phyloP scores from a whole-genome alignment of 1,140 invertebrate genomes.

The Drosophila ambigua region DNA sequence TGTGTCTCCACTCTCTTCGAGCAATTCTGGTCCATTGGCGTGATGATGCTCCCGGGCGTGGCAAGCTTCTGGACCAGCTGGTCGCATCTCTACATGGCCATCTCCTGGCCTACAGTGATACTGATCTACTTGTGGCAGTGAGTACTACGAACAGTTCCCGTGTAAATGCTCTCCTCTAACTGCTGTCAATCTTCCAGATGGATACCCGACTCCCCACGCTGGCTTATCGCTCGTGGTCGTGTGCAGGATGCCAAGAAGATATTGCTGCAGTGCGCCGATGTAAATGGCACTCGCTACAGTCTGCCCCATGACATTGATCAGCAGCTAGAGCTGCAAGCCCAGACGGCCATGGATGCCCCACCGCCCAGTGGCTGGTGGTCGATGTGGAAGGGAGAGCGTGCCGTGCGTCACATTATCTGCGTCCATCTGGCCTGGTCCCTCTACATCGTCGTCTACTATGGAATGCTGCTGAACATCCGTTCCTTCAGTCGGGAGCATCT shows the following conservation, averaged over 20 bases:
- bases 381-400: conserved; percentile 78
- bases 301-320: conserved; percentile 81
- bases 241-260: conserved; percentile 90
- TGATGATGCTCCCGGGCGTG: conserved; percentile 83
- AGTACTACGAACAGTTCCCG: conserved; percentile 30
- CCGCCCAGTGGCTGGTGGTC: conserved; percentile 81
- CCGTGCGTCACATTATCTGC: conserved; percentile 74
- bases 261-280: conserved; percentile 88
- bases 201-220: conserved; percentile 93
- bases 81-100: conserved; percentile 84
- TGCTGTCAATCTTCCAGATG: conserved; percentile 43
- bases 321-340: conserved; percentile 80
- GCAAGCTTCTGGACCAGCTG: conserved; percentile 83
- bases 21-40: conserved; percentile 84
- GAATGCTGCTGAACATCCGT: conserved; percentile 83
- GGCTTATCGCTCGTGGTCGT: conserved; percentile 90
- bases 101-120: conserved; percentile 83
- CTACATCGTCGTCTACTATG: conserved; percentile 84
- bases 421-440: conserved; percentile 81
- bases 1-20: conserved; percentile 83
- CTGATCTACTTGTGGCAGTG: conserved; percentile 83
- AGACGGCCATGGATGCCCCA: conserved; percentile 75
- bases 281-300: conserved; percentile 84
- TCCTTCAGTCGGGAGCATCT: conserved; percentile 83
- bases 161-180: background rate